Evolutionary conservation across 2,797 vertebrate species (phyloP).

Genomic region (Pseudochromis fuscus): DNA sequence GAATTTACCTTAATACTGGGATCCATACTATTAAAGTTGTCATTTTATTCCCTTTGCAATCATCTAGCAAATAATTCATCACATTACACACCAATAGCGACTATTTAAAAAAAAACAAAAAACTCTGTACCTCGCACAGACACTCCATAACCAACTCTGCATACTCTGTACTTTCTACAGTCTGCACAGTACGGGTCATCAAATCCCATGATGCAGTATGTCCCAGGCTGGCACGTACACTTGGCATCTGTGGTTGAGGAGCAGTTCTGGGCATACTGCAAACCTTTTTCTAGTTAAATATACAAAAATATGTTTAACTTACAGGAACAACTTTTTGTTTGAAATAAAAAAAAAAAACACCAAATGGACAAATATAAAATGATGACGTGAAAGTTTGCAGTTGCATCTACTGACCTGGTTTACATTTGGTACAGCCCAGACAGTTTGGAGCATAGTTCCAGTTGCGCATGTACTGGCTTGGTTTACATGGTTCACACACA

Average conservation of each 20-base stretch:
- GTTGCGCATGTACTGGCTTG: constrained; percentile 21
- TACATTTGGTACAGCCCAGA: constrained; percentile 69
- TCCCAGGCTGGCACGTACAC: constrained; percentile 77
- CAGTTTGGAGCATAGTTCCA: constrained; percentile 73
- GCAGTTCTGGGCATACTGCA: constrained; percentile 61
- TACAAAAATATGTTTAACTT: constrained; percentile 14
- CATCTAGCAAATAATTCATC: background rate
- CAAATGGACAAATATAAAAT: background rate
- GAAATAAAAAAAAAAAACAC: background rate
- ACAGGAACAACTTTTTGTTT: background rate
- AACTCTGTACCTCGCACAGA: constrained; percentile 62
- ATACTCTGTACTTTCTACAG: constrained; percentile 38
- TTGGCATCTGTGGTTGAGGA: constrained; percentile 34
- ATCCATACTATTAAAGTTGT: background rate
- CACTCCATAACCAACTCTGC: constrained; percentile 70
- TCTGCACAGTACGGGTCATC: constrained; percentile 19
- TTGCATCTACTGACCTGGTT: constrained; percentile 55
- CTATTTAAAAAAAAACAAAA: constrained; percentile 1
- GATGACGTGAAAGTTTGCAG: background rate
- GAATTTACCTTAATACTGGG: background rate
- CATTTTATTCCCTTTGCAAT: background rate
- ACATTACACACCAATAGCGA: background rate
- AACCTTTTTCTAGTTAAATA: constrained; percentile 62
- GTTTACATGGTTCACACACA: constrained; percentile 66
- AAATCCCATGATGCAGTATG: constrained; percentile 35